Base-by-base conservation (phyloP, 2,888 invertebrate genomes). In the Megastigmus dorsalis region DNA sequence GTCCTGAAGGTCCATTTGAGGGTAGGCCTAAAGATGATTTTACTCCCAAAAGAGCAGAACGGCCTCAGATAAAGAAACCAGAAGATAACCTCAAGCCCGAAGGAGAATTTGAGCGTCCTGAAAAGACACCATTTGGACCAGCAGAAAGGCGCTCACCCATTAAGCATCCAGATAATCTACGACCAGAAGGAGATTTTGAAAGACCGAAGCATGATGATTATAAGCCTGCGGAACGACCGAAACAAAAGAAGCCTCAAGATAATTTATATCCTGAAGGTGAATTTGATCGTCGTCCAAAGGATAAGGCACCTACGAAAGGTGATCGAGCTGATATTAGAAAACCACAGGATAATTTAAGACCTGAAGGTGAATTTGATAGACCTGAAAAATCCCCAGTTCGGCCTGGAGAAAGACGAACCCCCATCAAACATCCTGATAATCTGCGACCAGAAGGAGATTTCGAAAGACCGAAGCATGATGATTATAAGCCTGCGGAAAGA, bases 371-470 rank as follows among this genome's bases (percentile, higher is more conserved):
- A 0, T 88, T 63, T 79, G 48, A 78, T 89, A 89, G 30, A 18
- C 85, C 38, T 79, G 82, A 10, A 86, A 87, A 2, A 83, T 88
- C 79, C 90, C 88, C 23, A 36, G 81, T 81, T 65, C 90, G 91
- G 85, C 84, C 89, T n/a, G 91, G 90, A 76, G 88, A 91, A 54
- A 84, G 88, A 69, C 82, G 88, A 13, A 83, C 82, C 1, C 85
- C 86, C 0, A 88, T 88, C 6, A 83, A 82, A 75, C 88, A 83
- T 77, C 79, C 83, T 13, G 90, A 90, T 76, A 92, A 92, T 80
- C 80, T 92, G 0, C 86, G 85, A 77, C 90, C 91, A 0, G 92
- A 92, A 82, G 92, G 92, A 1, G 90, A 92, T 1, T 90, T 90
- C 74, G 89, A 89, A 13, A 87, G 86, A n/a, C n/a, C 89, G 18